phyloP scores from a whole-genome alignment of 1,140 invertebrate species.

The Copidosoma floridanum region DNA sequence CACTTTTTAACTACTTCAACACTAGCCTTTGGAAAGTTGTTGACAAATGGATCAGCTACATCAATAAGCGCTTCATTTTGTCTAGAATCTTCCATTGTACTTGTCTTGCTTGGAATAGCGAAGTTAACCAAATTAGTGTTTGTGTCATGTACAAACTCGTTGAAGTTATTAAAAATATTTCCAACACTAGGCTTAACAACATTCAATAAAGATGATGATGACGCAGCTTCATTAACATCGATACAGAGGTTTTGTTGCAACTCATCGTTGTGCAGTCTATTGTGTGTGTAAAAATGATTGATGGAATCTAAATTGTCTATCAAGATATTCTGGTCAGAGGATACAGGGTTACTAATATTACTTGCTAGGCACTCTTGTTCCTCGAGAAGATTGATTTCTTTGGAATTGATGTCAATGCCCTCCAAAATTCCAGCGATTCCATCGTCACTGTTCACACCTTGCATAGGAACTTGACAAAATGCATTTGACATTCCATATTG shows the following conservation, averaged over 20 bases:
- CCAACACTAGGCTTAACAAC: conserved; percentile 60
- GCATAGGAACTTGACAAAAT: conserved; percentile 4
- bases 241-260: conserved; percentile 35
- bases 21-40: not conserved
- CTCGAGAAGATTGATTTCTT: conserved; percentile 3
- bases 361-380: conserved; percentile 9
- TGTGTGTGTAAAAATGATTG: conserved; percentile 42
- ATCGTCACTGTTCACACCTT: conserved; percentile 7
- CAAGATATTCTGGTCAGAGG: conserved; percentile 21
- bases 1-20: not conserved
- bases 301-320: conserved; percentile 34
- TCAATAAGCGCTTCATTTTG: not conserved
- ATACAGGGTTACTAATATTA: conserved; percentile 19
- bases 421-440: conserved; percentile 7
- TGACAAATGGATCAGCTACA: conserved; percentile 4
- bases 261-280: conserved; percentile 31
- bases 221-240: conserved; percentile 32
- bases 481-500: conserved; percentile 13
- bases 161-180: conserved; percentile 66
- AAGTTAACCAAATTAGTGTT: conserved; percentile 38
- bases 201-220: conserved; percentile 34
- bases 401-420: not conserved
- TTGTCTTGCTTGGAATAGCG: conserved; percentile 9
- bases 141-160: conserved; percentile 61
- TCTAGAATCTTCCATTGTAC: not conserved